These are phyloP conservation scores for Sclerurus mexicanus DNA, from an alignment of 2,113 vertebrate species.

Conservation along the genomic window DNA sequence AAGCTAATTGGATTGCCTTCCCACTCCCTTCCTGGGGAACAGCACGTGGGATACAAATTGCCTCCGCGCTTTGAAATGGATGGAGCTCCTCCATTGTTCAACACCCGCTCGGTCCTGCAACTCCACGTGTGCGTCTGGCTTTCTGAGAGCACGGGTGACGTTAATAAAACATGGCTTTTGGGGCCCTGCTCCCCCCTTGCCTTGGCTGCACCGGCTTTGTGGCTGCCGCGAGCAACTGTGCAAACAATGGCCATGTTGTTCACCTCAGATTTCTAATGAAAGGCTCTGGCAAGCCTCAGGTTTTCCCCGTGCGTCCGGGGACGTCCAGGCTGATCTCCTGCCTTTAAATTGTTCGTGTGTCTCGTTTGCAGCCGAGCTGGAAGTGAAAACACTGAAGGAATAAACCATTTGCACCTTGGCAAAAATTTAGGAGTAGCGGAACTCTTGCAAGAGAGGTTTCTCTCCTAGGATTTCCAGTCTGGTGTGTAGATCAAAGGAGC, in stretches of 20 bases:
- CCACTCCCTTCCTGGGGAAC: not conserved
- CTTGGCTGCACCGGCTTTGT: not conserved
- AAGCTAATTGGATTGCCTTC: not conserved
- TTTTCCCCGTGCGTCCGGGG: rapidly evolving
- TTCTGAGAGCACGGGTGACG: rapidly evolving
- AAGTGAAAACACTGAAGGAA: not conserved
- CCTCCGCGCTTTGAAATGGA: not conserved
- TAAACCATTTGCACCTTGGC: not conserved
- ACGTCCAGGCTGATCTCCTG: not conserved
- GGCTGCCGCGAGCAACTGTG: not conserved
- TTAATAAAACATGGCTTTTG: not conserved
- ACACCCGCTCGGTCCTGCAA: too few relatives aligned
- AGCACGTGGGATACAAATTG: not conserved
- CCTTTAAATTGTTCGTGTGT: not conserved
- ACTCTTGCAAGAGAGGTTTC: not conserved
- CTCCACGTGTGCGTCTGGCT: not conserved
- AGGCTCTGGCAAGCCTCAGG: not conserved
- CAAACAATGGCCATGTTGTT: too few relatives aligned
- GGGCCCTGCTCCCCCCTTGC: not conserved
- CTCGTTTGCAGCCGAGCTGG: not conserved
- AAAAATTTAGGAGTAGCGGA: not conserved
- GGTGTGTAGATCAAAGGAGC: slow-evolving; percentile 7
- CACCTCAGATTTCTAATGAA: not conserved
- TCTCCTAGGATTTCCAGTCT: not conserved
- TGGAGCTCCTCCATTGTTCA: not conserved